Conservation (phyloP, 2,888 invertebrate species). For the Pristionchus arcanus region DNA sequence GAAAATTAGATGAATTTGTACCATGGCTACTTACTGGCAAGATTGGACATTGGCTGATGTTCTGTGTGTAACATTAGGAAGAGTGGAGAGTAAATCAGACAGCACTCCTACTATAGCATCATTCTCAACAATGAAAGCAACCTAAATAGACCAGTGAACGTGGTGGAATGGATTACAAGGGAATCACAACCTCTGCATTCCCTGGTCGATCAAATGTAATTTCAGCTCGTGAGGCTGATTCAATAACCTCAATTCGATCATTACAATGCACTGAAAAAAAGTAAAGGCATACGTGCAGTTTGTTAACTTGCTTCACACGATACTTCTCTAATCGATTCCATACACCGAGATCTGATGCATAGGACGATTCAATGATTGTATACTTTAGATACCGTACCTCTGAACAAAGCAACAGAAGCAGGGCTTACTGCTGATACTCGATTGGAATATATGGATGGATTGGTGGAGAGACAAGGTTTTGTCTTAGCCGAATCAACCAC, state of each 20-base stretch:
- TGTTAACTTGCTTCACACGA: conserved; percentile 87
- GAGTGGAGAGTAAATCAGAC: conserved; percentile 80
- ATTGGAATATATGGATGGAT: conserved; percentile 85
- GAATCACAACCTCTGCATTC: conserved; percentile 27
- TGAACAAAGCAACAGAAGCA: conserved; percentile 87
- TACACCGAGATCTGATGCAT: conserved; percentile 85
- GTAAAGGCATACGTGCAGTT: conserved; percentile 87
- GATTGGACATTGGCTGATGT: conserved; percentile 83
- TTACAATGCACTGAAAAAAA: neutral
- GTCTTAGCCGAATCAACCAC: conserved; percentile 85
- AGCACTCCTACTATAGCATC: conserved; percentile 89
- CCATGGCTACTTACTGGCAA: conserved; percentile 61
- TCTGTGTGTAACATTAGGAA: conserved; percentile 81
- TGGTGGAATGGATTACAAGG: neutral
- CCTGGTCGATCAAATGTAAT: conserved; percentile 89
- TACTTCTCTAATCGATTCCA: conserved; percentile 88
- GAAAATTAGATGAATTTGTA: neutral
- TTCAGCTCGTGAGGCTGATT: conserved; percentile 91
- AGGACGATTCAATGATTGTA: neutral
- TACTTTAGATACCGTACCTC: conserved; percentile 80
- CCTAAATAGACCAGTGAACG: neutral
- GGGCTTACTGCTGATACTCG: conserved; percentile 93
- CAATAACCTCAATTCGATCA: conserved; percentile 86
- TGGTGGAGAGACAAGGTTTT: conserved; percentile 75
- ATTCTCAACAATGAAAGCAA: conserved; percentile 96